These are phyloP conservation scores for Glaucomys volans DNA, from an alignment of 2,113 vertebrate species.

Conservation along the genomic window DNA sequence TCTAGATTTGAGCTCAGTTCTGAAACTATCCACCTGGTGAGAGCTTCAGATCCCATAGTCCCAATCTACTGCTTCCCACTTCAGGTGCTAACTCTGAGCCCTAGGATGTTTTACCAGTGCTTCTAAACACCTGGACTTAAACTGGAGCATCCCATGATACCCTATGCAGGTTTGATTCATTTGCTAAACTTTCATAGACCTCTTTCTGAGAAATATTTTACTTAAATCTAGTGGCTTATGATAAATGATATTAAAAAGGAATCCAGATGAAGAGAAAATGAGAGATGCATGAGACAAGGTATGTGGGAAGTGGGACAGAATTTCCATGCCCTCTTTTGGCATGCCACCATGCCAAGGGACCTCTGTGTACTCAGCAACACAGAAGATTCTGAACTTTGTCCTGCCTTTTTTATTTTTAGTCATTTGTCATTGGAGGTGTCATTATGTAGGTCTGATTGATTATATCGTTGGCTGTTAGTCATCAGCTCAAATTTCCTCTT, in stretches of 20 bases:
- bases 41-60: neutral
- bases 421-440: neutral
- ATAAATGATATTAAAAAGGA: neutral
- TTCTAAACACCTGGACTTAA: neutral
- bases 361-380: neutral
- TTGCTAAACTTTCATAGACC: neutral
- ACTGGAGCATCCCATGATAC: too few relatives aligned
- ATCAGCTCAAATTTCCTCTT: neutral
- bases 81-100: neutral
- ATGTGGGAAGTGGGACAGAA: neutral
- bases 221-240: neutral
- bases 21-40: neutral
- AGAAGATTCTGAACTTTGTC: neutral
- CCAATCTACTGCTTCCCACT: neutral
- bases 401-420: neutral
- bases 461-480: neutral
- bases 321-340: neutral
- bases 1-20: neutral
- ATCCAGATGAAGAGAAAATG: neutral
- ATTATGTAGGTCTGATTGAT: neutral
- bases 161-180: neutral
- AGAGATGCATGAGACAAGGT: neutral
- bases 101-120: neutral
- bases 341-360: neutral
- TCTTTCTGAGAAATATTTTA: neutral